phyloP scores from a whole-genome alignment of 2,888 invertebrate species.

The Marronus borbonicus region DNA sequence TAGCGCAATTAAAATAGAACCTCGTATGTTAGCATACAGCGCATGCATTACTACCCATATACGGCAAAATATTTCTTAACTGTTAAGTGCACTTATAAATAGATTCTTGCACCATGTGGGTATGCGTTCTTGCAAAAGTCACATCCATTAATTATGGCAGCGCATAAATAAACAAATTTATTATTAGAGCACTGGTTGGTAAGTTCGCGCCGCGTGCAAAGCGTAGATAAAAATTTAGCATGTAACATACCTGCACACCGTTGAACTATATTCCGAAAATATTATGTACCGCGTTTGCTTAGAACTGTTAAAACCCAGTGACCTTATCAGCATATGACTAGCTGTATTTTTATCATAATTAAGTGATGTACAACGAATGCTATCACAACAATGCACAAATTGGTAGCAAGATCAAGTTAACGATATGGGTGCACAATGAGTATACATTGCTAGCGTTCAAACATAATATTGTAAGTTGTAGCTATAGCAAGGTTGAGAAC shows the following conservation, averaged over 20 bases:
- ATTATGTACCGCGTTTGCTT: background rate
- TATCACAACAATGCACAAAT: constrained; percentile 17
- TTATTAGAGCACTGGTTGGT: constrained; percentile 16
- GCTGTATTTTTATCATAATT: constrained; percentile 17
- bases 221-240: constrained; percentile 9
- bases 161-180: constrained; percentile 25
- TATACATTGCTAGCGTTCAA: too few relatives aligned
- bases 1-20: constrained; percentile 14
- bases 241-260: background rate
- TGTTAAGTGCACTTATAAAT: constrained; percentile 30
- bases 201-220: constrained; percentile 6
- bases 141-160: constrained; percentile 10
- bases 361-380: constrained; percentile 23
- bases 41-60: background rate
- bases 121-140: constrained; percentile 17
- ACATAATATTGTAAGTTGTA: too few relatives aligned
- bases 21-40: background rate
- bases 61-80: constrained; percentile 16
- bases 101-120: constrained; percentile 14
- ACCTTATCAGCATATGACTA: constrained; percentile 2
- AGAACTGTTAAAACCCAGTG: constrained; percentile 11
- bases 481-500: too few relatives aligned
- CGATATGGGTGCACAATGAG: too few relatives aligned
- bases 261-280: background rate
- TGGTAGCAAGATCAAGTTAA: background rate